phyloP scores from a whole-genome alignment of 2,797 vertebrate species.

The Amniataba percoides region DNA sequence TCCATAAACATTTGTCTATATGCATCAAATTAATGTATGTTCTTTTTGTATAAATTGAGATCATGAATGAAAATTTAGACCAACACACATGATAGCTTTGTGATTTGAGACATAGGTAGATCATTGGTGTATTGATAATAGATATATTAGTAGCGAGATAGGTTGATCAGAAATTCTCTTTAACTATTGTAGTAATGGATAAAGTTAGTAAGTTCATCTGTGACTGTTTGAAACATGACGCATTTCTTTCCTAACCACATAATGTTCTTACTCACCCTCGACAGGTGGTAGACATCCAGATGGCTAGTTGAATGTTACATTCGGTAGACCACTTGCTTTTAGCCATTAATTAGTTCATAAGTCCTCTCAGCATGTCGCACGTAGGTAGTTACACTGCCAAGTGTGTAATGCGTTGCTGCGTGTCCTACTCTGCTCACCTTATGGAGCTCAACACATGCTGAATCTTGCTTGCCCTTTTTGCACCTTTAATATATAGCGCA shows the following conservation, averaged over 20 bases:
- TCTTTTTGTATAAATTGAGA: neutral
- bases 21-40: slow-evolving; percentile 14
- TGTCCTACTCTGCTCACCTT: slow-evolving; percentile 38
- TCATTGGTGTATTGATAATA: neutral
- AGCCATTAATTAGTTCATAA: slow-evolving; percentile 48
- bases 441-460: slow-evolving; percentile 36
- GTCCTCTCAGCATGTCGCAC: slow-evolving; percentile 39
- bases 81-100: neutral
- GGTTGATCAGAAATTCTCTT: slow-evolving; percentile 5
- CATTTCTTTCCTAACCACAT: slow-evolving; percentile 55
- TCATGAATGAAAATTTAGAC: slow-evolving; percentile 5
- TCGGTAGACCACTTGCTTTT: slow-evolving; percentile 50
- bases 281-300: slow-evolving; percentile 73
- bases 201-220: slow-evolving; percentile 49
- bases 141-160: neutral
- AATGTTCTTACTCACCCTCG: slow-evolving; percentile 65
- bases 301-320: slow-evolving; percentile 64
- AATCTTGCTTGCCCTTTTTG: slow-evolving; percentile 41
- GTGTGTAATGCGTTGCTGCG: slow-evolving; percentile 35
- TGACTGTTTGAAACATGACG: slow-evolving; percentile 68
- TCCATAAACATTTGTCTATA: slow-evolving; percentile 2
- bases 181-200: slow-evolving; percentile 25
- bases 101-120: slow-evolving; percentile 20
- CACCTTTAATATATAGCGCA: neutral
- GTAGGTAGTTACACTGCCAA: slow-evolving; percentile 35